phyloP scores from a whole-genome alignment of 2,797 vertebrate genomes.

The Darevskia nairensis region DNA sequence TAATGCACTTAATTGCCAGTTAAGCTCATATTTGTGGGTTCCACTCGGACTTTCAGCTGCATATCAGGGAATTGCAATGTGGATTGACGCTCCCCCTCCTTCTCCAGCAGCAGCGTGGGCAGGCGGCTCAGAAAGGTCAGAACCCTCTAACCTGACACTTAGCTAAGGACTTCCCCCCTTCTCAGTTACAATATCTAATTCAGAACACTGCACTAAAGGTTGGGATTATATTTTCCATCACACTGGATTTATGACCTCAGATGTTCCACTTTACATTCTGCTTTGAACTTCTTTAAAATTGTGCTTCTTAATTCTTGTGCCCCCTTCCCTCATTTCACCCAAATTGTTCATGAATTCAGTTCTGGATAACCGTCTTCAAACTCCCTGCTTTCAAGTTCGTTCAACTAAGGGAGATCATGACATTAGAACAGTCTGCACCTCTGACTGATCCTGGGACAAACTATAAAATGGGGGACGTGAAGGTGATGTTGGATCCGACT shows the following conservation, averaged over 20 bases:
- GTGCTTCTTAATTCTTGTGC: conserved; percentile 5
- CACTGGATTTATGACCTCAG: conserved; percentile 15
- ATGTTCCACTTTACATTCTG: conserved; percentile 7
- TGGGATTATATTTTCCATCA: conserved; percentile 28
- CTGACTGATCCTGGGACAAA: background rate
- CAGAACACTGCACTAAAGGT: background rate
- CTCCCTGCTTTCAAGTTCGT: background rate
- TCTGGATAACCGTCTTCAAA: background rate
- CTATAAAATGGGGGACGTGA: background rate
- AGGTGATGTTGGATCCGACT: background rate
- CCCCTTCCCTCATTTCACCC: background rate
- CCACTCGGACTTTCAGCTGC: background rate
- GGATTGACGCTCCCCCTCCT: background rate
- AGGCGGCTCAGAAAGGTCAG: background rate
- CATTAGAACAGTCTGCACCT: background rate
- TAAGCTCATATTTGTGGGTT: background rate
- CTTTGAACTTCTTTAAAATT: conserved; percentile 7
- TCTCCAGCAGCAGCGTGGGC: background rate
- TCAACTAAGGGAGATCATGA: background rate
- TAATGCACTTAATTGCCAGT: background rate
- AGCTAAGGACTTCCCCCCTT: background rate
- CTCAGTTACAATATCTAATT: conserved; percentile 19
- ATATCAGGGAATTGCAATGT: background rate
- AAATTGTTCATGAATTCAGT: background rate
- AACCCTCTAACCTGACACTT: conserved; percentile 8